These are phyloP conservation scores for Drosophila punjabiensis DNA, from an alignment of 1,140 invertebrate genomes.

Conservation along the genomic window DNA sequence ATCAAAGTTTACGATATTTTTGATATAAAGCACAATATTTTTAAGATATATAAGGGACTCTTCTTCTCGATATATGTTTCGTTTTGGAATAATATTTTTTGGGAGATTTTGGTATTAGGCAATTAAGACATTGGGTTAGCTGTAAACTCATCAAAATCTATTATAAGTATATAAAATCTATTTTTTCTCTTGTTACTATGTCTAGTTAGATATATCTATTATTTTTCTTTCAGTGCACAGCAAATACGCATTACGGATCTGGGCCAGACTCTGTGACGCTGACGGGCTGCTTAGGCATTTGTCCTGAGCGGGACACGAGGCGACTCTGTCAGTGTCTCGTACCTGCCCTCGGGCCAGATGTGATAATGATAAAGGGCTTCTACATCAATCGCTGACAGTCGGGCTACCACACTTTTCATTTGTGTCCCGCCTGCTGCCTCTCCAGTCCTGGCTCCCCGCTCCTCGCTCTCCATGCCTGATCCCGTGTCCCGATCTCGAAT, in stretches of 20 bases:
- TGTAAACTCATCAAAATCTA: no score
- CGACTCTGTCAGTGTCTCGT: slow-evolving; percentile 52
- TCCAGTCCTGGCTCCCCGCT: slow-evolving; percentile 13
- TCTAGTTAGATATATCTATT: background rate
- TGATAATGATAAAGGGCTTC: slow-evolving; percentile 84
- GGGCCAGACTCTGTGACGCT: slow-evolving; percentile 74
- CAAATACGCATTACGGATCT: slow-evolving; percentile 40
- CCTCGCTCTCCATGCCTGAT: slow-evolving; percentile 10
- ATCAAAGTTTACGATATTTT: no score
- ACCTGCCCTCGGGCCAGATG: slow-evolving; percentile 79
- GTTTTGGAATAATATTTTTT: no score
- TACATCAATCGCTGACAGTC: slow-evolving; percentile 85
- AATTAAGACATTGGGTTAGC: no score
- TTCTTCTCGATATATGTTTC: no score
- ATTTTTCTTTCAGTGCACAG: slow-evolving; percentile 14
- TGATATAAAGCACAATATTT: no score
- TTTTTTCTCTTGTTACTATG: background rate
- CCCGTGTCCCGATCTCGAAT: slow-evolving; percentile 7
- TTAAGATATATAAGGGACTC: no score
- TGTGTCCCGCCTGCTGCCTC: slow-evolving; percentile 27
- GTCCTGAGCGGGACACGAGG: slow-evolving; percentile 67
- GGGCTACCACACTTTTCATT: slow-evolving; percentile 84
- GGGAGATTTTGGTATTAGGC: no score
- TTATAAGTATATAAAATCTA: background rate
- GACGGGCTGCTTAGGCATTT: slow-evolving; percentile 82